phyloP scores from a whole-genome alignment of 2,888 invertebrate species.

The Diplolepis rosae region DNA sequence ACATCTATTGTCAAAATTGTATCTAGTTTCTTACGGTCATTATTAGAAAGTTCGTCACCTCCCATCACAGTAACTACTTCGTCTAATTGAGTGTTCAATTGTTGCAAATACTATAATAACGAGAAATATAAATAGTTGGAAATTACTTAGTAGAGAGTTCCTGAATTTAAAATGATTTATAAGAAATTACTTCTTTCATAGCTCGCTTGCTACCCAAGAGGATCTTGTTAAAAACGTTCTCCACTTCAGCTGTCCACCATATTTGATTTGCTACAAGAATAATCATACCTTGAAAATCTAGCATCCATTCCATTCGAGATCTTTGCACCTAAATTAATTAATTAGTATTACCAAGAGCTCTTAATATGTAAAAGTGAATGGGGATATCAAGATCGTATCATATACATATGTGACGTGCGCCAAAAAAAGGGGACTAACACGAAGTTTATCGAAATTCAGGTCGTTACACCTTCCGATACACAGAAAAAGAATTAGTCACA shows the following conservation, averaged over 20 bases:
- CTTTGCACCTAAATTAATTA: conserved; percentile 53
- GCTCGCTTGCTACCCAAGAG: conserved; percentile 86
- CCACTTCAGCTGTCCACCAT: conserved; percentile 97
- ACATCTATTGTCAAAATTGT: conserved; percentile 93
- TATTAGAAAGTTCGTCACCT: conserved; percentile 77
- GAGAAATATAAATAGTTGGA: neutral
- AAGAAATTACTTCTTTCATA: conserved; percentile 90
- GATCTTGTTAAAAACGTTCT: conserved; percentile 87
- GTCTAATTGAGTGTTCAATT: conserved; percentile 87
- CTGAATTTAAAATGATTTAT: too few species aligned
- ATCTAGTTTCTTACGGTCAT: conserved; percentile 91
- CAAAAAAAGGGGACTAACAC: too few species aligned
- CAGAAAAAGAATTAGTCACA: too few species aligned
- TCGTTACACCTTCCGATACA: too few species aligned
- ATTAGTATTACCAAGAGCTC: neutral
- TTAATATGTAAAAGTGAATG: neutral
- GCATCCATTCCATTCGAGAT: conserved; percentile 88
- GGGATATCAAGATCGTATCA: too few species aligned
- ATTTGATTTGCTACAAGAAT: conserved; percentile 90
- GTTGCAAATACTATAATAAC: conserved; percentile 78
- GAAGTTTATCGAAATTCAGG: too few species aligned
- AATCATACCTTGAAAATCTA: conserved; percentile 92
- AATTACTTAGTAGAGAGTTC: neutral
- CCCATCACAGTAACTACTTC: conserved; percentile 80
- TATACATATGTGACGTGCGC: too few species aligned